A percentile compares a stretch with the other conserved stretches of the same genome.
phyloP scores from a whole-genome alignment of 1,140 invertebrate genomes.

The Drosophila parabipectinata region DNA sequence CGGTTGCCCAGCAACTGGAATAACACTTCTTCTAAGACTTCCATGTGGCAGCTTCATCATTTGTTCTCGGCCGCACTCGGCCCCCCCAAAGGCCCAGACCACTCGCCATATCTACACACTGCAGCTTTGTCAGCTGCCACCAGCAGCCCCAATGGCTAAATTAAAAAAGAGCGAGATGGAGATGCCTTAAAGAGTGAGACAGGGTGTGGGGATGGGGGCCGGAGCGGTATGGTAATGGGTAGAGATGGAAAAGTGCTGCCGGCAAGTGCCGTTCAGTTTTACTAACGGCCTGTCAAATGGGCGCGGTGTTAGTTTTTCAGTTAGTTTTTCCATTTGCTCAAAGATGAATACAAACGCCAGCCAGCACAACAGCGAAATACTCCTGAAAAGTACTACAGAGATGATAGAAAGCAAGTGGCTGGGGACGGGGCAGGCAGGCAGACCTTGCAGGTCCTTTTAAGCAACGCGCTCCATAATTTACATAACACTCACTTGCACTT shows the following conservation, averaged over 20 bases:
- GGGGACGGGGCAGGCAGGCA: neutral
- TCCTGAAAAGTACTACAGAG: slow-evolving; percentile 3
- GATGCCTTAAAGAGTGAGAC: neutral
- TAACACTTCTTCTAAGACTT: slow-evolving; percentile 46
- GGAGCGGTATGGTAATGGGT: neutral
- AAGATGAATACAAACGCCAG: slow-evolving; percentile 49
- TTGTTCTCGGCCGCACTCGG: slow-evolving; percentile 1
- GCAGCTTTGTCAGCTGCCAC: slow-evolving; percentile 55
- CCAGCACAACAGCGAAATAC: slow-evolving; percentile 14
- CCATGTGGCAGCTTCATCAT: slow-evolving; percentile 35
- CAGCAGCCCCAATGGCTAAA: slow-evolving; percentile 59
- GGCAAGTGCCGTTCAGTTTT: slow-evolving; percentile 58
- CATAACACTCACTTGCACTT: slow-evolving; percentile 80
- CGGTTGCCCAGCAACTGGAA: slow-evolving; percentile 42
- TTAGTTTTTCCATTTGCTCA: slow-evolving; percentile 56
- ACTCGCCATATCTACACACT: slow-evolving; percentile 35
- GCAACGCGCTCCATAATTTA: slow-evolving; percentile 64
- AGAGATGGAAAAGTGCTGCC: slow-evolving; percentile 16
- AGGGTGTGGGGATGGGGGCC: neutral
- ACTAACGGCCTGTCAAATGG: slow-evolving; percentile 56
- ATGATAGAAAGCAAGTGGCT: neutral
- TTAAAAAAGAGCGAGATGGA: slow-evolving; percentile 51
- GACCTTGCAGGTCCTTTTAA: slow-evolving; percentile 64
- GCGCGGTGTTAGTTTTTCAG: slow-evolving; percentile 46
- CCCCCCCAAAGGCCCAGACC: slow-evolving; percentile 14